A percentile compares a stretch with the other conserved stretches of the same genome.
phyloP scores from a whole-genome alignment of 1,140 invertebrate species.

The Stratiolaelaps scimitus region DNA sequence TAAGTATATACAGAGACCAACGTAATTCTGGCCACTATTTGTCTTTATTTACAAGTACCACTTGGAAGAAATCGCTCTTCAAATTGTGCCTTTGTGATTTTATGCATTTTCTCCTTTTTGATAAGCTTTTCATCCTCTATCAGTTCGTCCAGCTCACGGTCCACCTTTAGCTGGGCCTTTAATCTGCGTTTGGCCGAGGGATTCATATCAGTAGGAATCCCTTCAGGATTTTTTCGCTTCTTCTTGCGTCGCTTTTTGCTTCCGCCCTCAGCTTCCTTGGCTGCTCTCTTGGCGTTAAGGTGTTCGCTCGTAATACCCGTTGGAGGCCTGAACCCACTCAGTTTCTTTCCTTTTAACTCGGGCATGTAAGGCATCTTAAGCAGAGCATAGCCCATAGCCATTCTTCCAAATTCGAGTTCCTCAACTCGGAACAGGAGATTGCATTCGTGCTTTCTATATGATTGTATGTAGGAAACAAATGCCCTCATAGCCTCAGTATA shows the following conservation, averaged over 20 bases:
- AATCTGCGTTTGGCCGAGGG: slow-evolving; percentile 14
- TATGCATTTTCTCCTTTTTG: slow-evolving; percentile 8
- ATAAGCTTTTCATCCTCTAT: slow-evolving; percentile 4
- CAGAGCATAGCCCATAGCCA: slow-evolving; percentile 76
- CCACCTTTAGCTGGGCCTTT: background rate
- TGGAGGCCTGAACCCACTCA: slow-evolving; percentile 6
- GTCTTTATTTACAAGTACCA: slow-evolving; percentile 15
- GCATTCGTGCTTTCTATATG: slow-evolving; percentile 92
- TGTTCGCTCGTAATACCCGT: background rate
- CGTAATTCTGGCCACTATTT: background rate
- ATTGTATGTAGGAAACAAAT: slow-evolving; percentile 86
- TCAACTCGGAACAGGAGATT: slow-evolving; percentile 63
- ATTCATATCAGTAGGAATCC: background rate
- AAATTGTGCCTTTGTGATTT: slow-evolving; percentile 20
- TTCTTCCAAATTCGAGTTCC: slow-evolving; percentile 70
- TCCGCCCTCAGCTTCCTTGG: slow-evolving; percentile 10
- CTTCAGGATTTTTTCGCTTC: slow-evolving; percentile 2
- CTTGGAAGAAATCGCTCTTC: slow-evolving; percentile 3
- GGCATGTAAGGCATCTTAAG: slow-evolving; percentile 85
- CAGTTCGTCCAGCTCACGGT: slow-evolving; percentile 1
- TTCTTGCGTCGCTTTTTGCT: slow-evolving; percentile 2
- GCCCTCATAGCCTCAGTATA: slow-evolving; percentile 79
- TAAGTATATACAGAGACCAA: no score
- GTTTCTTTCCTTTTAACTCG: slow-evolving; percentile 61
- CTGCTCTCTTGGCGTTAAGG: slow-evolving; percentile 18